These are phyloP conservation scores for Aricia artaxerxes DNA, from an alignment of 2,888 invertebrate genomes.

Conservation along the genomic window DNA sequence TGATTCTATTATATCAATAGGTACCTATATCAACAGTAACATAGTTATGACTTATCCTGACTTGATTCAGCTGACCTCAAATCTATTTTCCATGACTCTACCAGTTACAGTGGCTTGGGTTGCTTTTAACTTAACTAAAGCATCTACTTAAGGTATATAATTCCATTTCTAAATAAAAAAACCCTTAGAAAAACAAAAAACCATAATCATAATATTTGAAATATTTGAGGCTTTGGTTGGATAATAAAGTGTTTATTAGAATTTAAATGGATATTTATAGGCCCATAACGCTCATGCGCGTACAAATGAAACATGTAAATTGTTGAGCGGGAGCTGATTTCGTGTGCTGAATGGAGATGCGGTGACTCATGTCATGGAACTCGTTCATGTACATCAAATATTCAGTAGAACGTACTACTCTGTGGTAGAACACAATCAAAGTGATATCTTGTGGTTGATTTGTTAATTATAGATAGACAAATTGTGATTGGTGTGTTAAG, in stretches of 20 bases:
- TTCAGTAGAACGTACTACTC: not conserved
- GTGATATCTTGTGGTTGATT: no score
- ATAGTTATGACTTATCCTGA: not conserved
- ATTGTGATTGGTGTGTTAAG: no score
- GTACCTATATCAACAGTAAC: not conserved
- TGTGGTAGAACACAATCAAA: no score
- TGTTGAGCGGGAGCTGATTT: slow-evolving; percentile 2
- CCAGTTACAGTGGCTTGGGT: no score
- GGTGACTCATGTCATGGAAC: slow-evolving; percentile 5
- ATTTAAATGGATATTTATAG: slow-evolving; percentile 17
- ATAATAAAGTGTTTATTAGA: slow-evolving; percentile 18
- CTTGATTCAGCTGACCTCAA: no score
- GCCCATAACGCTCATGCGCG: not conserved
- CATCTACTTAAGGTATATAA: no score
- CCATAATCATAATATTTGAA: not conserved
- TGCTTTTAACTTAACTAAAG: no score
- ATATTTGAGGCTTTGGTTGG: not conserved
- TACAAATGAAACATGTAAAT: slow-evolving; percentile 28
- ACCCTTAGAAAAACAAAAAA: not conserved
- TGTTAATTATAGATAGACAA: not conserved
- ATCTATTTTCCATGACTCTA: no score
- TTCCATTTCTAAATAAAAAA: not conserved
- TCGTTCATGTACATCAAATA: not conserved
- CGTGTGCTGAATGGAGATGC: slow-evolving; percentile 21
- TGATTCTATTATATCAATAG: not conserved